Base-by-base conservation (phyloP, 2,113 vertebrate species). In the Bettongia penicillata region DNA sequence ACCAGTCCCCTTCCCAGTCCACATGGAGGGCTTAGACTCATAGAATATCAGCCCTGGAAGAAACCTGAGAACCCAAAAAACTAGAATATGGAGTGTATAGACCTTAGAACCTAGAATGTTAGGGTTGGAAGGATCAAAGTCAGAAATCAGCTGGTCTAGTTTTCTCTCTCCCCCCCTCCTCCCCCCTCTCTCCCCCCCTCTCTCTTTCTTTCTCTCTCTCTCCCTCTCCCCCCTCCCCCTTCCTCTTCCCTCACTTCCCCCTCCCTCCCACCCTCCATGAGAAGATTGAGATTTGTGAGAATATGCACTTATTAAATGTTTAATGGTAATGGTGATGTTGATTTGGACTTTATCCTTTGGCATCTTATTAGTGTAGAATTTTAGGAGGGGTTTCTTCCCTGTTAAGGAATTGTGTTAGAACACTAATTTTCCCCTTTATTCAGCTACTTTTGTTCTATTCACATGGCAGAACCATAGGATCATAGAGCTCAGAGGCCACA, bases 161-260 rank as follows among this genome's bases (percentile, higher is more conserved):
- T 77, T 16, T 53, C 5, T 68, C 31, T 14, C 61, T 68, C 25
- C 14, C 57, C 3, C 11, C 9, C 9, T 3, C 10, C 31, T 3
- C 31, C 10, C 10, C 57, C 11, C 53, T 57, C 26, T 57, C 26
- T 2, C 9, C 3, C 2, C 11, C 26, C 31, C 26, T 28, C 26
- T 57, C 22, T 31, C 28, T 61, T 10, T 10, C 26, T 28, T 8
- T 57, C 22, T 31, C 28, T 61, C 28, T 10, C 10, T 1, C 10
- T 61, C 10, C 31, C 10, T 11, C 57, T 31, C 4, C 9, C 19
- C 28, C 12, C 11, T 3, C 57, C 4, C 11, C 12, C 0, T 37
- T 0, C 14, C 4, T 37, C 1, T 2, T 1, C 10, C 31, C 10
- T 61, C 10, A 3, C 57, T 31, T 23, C 9, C 19, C 28, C 12